A percentile compares a stretch with the other conserved stretches of the same genome.
Conservation (phyloP, 1,140 invertebrate species). For the Psilanteris sp. region DNA sequence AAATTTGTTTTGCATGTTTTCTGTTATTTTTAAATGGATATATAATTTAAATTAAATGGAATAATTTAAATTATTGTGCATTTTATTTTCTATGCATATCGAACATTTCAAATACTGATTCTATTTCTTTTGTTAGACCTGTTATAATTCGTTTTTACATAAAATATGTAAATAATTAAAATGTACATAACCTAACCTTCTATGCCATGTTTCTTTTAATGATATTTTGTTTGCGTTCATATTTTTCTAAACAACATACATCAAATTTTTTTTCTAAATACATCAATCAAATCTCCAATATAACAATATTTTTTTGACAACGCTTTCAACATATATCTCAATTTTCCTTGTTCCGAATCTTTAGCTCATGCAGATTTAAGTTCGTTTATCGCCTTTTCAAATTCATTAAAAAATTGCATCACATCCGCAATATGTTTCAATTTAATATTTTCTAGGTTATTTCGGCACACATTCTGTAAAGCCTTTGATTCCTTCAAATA, state of each 20-base stretch:
- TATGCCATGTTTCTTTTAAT: conserved; percentile 59
- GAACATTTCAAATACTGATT: conserved; percentile 38
- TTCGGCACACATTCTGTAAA: conserved; percentile 49
- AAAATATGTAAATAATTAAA: conserved; percentile 56
- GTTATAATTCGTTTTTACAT: conserved; percentile 28
- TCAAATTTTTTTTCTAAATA: too few species aligned
- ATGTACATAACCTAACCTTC: conserved; percentile 48
- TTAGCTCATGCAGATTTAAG: conserved; percentile 68
- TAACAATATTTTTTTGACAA: conserved; percentile 26
- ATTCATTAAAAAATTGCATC: conserved; percentile 70
- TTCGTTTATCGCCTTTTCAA: conserved; percentile 70
- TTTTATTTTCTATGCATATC: conserved; percentile 48
- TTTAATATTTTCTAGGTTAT: conserved; percentile 48
- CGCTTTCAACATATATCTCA: conserved; percentile 70
- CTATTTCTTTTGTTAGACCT: conserved; percentile 31
- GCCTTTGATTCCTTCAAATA: conserved; percentile 49
- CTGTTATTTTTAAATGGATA: conserved; percentile 41
- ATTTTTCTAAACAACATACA: too few species aligned
- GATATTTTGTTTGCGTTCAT: too few species aligned
- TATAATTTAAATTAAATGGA: too few species aligned
- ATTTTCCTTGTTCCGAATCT: conserved; percentile 69
- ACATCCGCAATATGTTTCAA: conserved; percentile 58
- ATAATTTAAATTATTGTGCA: too few species aligned
- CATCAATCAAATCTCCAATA: conserved; percentile 33
- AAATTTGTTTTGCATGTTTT: conserved; percentile 15